These are phyloP conservation scores for Hoplostethus atlanticus DNA, from an alignment of 2,797 vertebrate species.

Conservation along the genomic window DNA sequence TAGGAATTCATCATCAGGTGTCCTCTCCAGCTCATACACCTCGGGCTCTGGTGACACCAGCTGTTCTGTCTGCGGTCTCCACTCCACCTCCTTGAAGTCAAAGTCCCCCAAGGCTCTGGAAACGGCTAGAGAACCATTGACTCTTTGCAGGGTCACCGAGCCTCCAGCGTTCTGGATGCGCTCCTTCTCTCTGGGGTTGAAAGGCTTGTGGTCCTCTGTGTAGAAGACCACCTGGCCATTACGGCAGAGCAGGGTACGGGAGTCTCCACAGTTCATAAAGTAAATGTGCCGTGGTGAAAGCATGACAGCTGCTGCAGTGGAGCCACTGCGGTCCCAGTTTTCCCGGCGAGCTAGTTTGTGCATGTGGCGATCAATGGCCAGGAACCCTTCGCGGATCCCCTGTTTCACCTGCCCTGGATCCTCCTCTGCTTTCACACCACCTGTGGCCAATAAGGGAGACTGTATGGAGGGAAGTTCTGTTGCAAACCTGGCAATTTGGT, in stretches of 20 bases:
- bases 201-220: constrained; percentile 89
- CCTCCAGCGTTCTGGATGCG: constrained; percentile 89
- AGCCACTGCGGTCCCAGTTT: constrained; percentile 81
- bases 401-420: constrained; percentile 82
- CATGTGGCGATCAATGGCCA: constrained; percentile 85
- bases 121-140: constrained; percentile 89
- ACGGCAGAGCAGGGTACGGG: constrained; percentile 83
- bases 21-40: constrained; percentile 83
- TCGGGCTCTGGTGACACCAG: constrained; percentile 89
- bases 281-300: constrained; percentile 81
- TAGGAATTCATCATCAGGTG: constrained; percentile 84
- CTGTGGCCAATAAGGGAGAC: constrained; percentile 37
- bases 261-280: constrained; percentile 89
- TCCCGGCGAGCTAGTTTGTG: constrained; percentile 77
- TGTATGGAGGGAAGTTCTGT: no score
- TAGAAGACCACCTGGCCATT: constrained; percentile 84
- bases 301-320: constrained; percentile 81
- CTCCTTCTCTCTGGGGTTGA: constrained; percentile 86
- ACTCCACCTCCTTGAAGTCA: constrained; percentile 88
- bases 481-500: not conserved
- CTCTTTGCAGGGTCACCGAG: constrained; percentile 83
- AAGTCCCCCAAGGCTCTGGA: constrained; percentile 89
- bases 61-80: constrained; percentile 87
- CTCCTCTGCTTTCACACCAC: constrained; percentile 67
- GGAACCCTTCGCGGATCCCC: constrained; percentile 82